Evolutionary conservation across 2,797 vertebrate genomes (phyloP).

Genomic region (Eulemur coronatus): DNA sequence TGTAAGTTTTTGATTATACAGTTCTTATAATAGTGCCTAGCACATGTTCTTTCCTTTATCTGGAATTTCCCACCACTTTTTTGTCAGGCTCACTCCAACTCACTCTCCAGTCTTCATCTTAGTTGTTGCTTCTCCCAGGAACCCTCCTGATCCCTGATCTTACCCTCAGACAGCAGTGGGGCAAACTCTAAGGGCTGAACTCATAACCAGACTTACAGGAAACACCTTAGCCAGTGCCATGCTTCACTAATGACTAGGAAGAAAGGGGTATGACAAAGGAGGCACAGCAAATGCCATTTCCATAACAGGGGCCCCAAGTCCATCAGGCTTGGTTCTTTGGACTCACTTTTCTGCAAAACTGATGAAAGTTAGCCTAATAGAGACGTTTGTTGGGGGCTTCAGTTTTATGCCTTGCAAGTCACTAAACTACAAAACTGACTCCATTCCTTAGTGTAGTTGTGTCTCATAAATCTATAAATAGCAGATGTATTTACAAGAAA

Average conservation of each 20-base stretch:
- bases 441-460: neutral
- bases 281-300: neutral
- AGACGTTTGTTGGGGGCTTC: neutral
- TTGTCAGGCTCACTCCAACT: neutral
- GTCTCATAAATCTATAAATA: neutral
- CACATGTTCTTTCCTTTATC: neutral
- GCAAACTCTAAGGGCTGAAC: neutral
- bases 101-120: neutral
- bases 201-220: neutral
- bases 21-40: neutral
- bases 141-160: neutral
- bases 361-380: neutral
- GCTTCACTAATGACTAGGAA: neutral
- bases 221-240: rapidly evolving
- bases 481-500: neutral
- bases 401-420: neutral
- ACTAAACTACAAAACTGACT: neutral
- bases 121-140: neutral
- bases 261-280: neutral
- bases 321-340: neutral
- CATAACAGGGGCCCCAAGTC: neutral
- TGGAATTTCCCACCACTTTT: neutral
- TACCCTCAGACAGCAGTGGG: neutral
- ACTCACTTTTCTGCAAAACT: neutral
- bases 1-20: neutral